Evolutionary conservation across 2,113 vertebrate genomes (phyloP), one percentile per base, ranked within the genome.

Genomic region (Clinocottus analis): DNA sequence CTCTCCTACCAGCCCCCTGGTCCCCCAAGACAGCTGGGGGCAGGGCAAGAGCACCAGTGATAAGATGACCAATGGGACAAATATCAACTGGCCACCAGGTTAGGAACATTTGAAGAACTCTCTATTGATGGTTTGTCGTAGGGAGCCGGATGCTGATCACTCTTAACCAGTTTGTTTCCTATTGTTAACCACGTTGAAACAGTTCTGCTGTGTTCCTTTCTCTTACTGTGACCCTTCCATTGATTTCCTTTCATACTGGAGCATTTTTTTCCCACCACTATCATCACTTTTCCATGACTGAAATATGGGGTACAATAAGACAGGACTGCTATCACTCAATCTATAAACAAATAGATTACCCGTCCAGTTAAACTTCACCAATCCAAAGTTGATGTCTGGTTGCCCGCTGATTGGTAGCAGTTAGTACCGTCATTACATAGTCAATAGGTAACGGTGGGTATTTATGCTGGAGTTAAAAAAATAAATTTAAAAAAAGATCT

Each of bases 81-180:
- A 96, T 93, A 96, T 98, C 74, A 99, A 94, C 95, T 99, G 97
- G 97, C 97, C 97, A 83, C 97, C 97, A 96, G 97, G 97, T 98
- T 2, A 84, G 82, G 12, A 75, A 25, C 7, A 13, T 21, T 51
- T 53, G 1, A 5, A 43, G 13, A 19, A 4, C 5, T 59, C 31
- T 23, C 13, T 58, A 6, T 23, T 72, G 7, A 56, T 35, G 8
- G 17, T 55, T 78, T 25, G 25, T 31, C 11, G 5, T 39, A 1
- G 2, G 23, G 10, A 49, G 29, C 7, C 29, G 17, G 27, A 55
- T 53, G 12, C 3, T 16, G 27, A 59, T 33, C 7, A 45, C 25
- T 41, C n/a, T 49, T 11, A 11, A 17, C 29, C 29, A 23, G 16
- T 74, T 27, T 63, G n/a, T 53, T 27, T 39, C 7, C 16, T 41